A percentile compares a stretch with the other conserved stretches of the same genome.
phyloP scores from a whole-genome alignment of 2,113 vertebrate species.

The Gadus chalcogrammus region DNA sequence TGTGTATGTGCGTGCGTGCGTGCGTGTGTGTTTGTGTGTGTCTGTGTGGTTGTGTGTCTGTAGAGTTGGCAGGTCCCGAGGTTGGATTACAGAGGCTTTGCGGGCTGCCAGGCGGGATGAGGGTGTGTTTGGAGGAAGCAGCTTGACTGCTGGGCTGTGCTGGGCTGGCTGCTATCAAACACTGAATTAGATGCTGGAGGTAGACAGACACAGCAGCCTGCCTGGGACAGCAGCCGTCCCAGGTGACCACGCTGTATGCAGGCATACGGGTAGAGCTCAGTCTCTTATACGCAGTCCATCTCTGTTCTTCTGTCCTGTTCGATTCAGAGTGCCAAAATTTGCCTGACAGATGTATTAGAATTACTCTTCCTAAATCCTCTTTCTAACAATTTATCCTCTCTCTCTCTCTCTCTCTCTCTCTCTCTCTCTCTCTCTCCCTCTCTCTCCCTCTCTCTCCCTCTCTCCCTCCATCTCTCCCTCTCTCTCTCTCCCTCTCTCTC shows the following conservation, averaged over 20 bases:
- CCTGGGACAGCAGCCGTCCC: conserved; percentile 14
- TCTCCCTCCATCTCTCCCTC: too few relatives aligned
- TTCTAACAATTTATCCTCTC: too few relatives aligned
- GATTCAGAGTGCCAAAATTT: too few relatives aligned
- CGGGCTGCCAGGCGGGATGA: conserved; percentile 35
- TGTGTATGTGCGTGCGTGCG: too few relatives aligned
- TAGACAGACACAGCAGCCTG: conserved; percentile 22
- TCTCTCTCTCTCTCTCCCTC: too few relatives aligned
- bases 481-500: too few relatives aligned
- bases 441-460: too few relatives aligned
- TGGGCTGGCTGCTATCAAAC: conserved; percentile 50
- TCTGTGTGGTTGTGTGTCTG: background rate
- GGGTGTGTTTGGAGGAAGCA: conserved; percentile 47
- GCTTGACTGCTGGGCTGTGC: conserved; percentile 35
- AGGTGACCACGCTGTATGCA: background rate
- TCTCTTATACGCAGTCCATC: background rate
- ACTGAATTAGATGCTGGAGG: conserved; percentile 36
- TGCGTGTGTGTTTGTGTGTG: too few relatives aligned
- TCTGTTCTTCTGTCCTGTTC: too few relatives aligned
- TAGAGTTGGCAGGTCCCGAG: conserved; percentile 40
- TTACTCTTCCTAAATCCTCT: too few relatives aligned
- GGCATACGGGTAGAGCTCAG: background rate
- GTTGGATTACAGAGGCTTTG: conserved; percentile 59
- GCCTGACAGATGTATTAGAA: too few relatives aligned
- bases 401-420: too few relatives aligned